A percentile compares a stretch with the other conserved stretches of the same genome.
phyloP scores from a whole-genome alignment of 2,113 vertebrate genomes.

The Heterochromis multidens region DNA sequence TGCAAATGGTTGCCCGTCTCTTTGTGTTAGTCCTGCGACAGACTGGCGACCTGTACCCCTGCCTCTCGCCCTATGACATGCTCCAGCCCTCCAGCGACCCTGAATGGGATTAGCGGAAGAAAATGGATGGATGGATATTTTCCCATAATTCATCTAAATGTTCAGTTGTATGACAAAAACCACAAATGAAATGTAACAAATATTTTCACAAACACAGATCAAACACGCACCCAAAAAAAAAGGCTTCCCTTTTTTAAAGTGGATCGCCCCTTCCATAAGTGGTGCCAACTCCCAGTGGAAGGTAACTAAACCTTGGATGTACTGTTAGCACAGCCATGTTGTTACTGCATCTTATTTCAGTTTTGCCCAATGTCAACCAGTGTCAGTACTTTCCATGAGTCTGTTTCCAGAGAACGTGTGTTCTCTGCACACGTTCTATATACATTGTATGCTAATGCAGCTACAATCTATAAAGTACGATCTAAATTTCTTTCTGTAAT shows the following conservation, averaged over 20 bases:
- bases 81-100: too few species aligned
- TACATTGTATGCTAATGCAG: too few species aligned
- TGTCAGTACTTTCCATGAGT: neutral
- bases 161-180: neutral
- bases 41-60: too few species aligned
- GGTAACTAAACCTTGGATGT: neutral
- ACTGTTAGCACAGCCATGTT: neutral
- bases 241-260: neutral
- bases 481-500: neutral
- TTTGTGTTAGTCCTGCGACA: too few species aligned
- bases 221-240: accelerated
- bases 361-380: neutral
- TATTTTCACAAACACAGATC: too few species aligned
- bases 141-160: neutral
- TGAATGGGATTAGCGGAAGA: too few species aligned
- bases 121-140: too few species aligned
- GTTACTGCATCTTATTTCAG: neutral
- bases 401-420: accelerated
- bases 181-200: neutral
- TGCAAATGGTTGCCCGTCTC: too few species aligned
- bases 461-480: neutral
- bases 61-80: too few species aligned
- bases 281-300: neutral
- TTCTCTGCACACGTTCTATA: neutral
- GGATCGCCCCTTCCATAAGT: neutral